These are phyloP conservation scores for Prionailurus bengalensis DNA, from an alignment of 2,113 vertebrate genomes.

Conservation along the genomic window DNA sequence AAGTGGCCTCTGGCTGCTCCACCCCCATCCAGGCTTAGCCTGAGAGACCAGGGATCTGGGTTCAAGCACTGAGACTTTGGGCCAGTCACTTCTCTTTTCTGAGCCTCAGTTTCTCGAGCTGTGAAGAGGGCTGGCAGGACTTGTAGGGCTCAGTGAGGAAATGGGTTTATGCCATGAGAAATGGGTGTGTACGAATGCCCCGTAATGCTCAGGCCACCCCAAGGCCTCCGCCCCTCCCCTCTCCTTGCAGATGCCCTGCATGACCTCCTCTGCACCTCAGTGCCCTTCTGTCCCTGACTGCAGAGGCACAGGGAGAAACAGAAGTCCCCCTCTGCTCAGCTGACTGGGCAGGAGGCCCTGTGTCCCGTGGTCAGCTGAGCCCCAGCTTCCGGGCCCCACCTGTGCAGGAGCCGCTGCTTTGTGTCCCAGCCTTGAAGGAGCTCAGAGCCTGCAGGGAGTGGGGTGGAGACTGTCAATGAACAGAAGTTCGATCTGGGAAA, in stretches of 20 bases:
- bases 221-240: neutral
- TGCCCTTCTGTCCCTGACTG: neutral
- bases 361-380: neutral
- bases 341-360: neutral
- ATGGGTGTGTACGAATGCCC: neutral
- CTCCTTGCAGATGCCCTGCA: neutral
- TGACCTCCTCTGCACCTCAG: neutral
- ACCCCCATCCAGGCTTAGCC: neutral
- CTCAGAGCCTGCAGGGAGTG: neutral
- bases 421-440: neutral
- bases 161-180: neutral
- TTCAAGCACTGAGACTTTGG: neutral
- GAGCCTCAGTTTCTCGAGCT: neutral
- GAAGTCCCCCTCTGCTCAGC: neutral
- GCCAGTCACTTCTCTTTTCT: neutral
- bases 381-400: neutral
- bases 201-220: accelerated
- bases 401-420: neutral
- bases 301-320: neutral
- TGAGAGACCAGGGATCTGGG: neutral
- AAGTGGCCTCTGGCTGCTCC: neutral
- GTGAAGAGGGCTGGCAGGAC: neutral
- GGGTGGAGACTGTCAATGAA: neutral
- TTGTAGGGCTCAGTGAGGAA: neutral
- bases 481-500: neutral